phyloP scores from a whole-genome alignment of 2,888 invertebrate species.

The Auanema sp. region DNA sequence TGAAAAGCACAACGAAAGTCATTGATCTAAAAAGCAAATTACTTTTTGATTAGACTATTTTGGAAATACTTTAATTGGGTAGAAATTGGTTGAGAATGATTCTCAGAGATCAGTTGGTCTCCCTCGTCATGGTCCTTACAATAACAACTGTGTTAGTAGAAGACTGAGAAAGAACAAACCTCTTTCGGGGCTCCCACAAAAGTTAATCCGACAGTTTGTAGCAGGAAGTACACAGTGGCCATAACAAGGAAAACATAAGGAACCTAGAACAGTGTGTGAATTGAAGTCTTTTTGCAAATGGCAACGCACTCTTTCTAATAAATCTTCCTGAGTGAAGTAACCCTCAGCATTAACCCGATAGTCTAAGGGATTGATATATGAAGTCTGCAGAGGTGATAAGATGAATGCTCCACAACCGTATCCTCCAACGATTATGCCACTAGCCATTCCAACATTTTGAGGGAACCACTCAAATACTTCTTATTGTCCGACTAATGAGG shows the following conservation, averaged over 20 bases:
- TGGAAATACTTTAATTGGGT: not conserved
- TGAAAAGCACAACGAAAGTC: slow-evolving; percentile 52
- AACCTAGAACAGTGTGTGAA: slow-evolving; percentile 23
- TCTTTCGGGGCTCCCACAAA: slow-evolving; percentile 50
- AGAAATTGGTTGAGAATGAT: slow-evolving; percentile 1
- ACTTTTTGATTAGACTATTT: not conserved
- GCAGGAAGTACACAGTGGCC: slow-evolving; percentile 45
- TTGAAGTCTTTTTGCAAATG: not conserved
- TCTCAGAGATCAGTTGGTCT: slow-evolving; percentile 9
- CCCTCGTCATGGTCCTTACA: slow-evolving; percentile 25
- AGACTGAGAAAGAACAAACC: not conserved
- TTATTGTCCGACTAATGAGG: too few species aligned
- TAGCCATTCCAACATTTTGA: slow-evolving; percentile 62
- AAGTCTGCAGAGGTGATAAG: slow-evolving; percentile 44
- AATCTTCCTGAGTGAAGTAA: slow-evolving; percentile 57
- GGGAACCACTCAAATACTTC: slow-evolving; percentile 62
- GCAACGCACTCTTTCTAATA: slow-evolving; percentile 47
- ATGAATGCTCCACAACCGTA: slow-evolving; percentile 63
- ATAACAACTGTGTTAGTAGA: not conserved
- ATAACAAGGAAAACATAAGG: slow-evolving; percentile 57
- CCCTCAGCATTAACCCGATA: slow-evolving; percentile 50
- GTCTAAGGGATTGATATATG: slow-evolving; percentile 58
- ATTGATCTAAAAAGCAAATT: slow-evolving; percentile 34
- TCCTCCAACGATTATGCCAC: slow-evolving; percentile 66
- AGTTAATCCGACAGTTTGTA: slow-evolving; percentile 52